Conservation (phyloP, 53 echinoderm and acorn worm species). For the Luidia sarsii region DNA sequence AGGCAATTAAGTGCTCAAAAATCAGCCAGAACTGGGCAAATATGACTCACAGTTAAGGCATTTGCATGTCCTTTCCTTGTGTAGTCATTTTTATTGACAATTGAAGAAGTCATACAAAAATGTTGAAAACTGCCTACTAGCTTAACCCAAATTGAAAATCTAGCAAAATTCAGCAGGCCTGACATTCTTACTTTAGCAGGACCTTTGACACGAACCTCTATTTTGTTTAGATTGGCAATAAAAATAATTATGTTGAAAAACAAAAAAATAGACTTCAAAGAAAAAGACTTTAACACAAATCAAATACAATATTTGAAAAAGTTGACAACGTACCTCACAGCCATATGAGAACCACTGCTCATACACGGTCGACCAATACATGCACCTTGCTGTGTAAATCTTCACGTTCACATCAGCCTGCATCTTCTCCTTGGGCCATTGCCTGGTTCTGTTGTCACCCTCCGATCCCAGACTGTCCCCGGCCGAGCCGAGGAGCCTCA, state of each 20-base stretch:
- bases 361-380: constrained; percentile 76
- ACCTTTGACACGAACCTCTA: neutral
- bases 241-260: neutral
- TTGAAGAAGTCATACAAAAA: too few relatives aligned
- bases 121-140: too few relatives aligned
- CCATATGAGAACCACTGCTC: constrained; percentile 84
- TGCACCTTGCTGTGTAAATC: constrained; percentile 76
- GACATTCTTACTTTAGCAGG: neutral
- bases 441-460: constrained; percentile 7
- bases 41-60: too few relatives aligned
- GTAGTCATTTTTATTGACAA: too few relatives aligned
- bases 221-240: neutral
- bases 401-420: constrained; percentile 63
- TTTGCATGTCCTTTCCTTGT: too few relatives aligned
- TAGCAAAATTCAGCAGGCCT: too few relatives aligned
- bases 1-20: too few relatives aligned
- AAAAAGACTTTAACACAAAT: neutral
- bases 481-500: constrained; percentile 21
- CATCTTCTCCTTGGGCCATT: neutral
- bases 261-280: neutral
- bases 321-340: constrained; percentile 72
- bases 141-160: too few relatives aligned
- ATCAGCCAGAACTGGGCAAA: too few relatives aligned
- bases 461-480: neutral
- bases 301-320: neutral